Percentiles rank a stretch among this genome's conserved stretches.
Evolutionary conservation across 2,113 vertebrate genomes (phyloP).

Genomic region (Campylomormyrus numenius): DNA sequence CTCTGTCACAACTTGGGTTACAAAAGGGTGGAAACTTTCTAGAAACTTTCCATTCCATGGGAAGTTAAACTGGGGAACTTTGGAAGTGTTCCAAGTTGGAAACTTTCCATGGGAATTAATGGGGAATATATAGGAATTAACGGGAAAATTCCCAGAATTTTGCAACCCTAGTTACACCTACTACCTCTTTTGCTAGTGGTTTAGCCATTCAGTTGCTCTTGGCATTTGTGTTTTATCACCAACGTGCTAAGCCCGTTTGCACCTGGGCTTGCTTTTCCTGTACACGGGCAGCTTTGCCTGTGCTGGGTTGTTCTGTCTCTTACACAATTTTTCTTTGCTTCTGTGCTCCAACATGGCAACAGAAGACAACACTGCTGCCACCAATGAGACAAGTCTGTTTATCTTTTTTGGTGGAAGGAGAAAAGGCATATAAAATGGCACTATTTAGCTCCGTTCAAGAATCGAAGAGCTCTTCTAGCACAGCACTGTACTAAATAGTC

Average conservation of each 20-base stretch:
- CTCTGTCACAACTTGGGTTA: not conserved
- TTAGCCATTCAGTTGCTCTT: not conserved
- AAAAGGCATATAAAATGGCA: not conserved
- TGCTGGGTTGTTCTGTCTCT: not conserved
- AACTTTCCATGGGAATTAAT: not conserved
- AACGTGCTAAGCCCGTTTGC: not conserved
- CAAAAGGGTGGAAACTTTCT: not conserved
- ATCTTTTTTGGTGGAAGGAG: not conserved
- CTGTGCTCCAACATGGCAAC: not conserved
- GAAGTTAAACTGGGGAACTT: not conserved
- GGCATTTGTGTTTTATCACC: not conserved
- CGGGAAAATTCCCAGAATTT: not conserved
- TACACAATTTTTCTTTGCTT: not conserved
- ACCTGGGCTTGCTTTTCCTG: not conserved
- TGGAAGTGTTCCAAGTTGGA: not conserved
- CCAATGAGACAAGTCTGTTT: not conserved
- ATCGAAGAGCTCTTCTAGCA: not conserved
- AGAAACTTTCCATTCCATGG: not conserved
- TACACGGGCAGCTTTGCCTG: not conserved
- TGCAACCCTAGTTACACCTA: not conserved
- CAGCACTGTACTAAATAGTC: not conserved
- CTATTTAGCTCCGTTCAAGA: not conserved
- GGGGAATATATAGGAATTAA: not conserved
- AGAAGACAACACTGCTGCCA: not conserved
- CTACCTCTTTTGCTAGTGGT: not conserved